Percentiles rank a stretch among this genome's conserved stretches.
These are phyloP conservation scores for Acipenser oxyrinchus DNA, from an alignment of 2,797 vertebrate species.

Conservation along the genomic window DNA sequence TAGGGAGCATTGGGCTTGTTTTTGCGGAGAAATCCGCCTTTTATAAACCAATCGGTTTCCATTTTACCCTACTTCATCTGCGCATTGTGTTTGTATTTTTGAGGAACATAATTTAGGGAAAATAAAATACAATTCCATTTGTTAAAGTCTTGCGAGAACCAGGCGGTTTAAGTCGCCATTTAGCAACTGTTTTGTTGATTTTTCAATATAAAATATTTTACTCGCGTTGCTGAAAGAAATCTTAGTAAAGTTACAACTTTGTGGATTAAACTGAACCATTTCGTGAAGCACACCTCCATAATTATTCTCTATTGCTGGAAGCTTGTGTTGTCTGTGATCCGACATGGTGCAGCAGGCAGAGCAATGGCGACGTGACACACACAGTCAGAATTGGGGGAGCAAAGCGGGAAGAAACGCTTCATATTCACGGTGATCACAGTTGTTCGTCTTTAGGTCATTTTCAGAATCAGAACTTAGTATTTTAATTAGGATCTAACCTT, in stretches of 20 bases:
- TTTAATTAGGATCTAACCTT: no score
- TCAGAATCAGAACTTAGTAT: no score
- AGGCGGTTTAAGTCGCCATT: slow-evolving; percentile 49
- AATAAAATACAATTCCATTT: no score
- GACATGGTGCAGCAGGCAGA: slow-evolving; percentile 57
- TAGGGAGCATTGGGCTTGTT: slow-evolving; percentile 51
- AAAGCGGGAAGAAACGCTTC: slow-evolving; percentile 62
- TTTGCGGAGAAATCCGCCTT: slow-evolving; percentile 48
- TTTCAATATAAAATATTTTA: neutral
- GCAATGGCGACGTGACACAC: slow-evolving; percentile 88
- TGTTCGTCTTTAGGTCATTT: no score
- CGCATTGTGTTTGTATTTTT: neutral
- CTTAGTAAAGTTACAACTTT: slow-evolving; percentile 3
- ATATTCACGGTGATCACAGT: neutral
- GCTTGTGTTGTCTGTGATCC: slow-evolving; percentile 28
- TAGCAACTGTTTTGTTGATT: slow-evolving; percentile 21
- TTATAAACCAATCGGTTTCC: slow-evolving; percentile 20
- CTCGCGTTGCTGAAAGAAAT: neutral
- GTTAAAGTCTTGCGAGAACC: neutral
- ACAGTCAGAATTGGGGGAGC: slow-evolving; percentile 55
- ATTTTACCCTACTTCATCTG: no score
- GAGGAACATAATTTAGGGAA: no score
- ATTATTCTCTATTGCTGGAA: slow-evolving; percentile 16
- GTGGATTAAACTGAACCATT: neutral
- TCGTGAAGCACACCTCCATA: slow-evolving; percentile 13